Evolutionary conservation across 2,113 vertebrate genomes (phyloP).

Genomic region (Siniperca knerii): DNA sequence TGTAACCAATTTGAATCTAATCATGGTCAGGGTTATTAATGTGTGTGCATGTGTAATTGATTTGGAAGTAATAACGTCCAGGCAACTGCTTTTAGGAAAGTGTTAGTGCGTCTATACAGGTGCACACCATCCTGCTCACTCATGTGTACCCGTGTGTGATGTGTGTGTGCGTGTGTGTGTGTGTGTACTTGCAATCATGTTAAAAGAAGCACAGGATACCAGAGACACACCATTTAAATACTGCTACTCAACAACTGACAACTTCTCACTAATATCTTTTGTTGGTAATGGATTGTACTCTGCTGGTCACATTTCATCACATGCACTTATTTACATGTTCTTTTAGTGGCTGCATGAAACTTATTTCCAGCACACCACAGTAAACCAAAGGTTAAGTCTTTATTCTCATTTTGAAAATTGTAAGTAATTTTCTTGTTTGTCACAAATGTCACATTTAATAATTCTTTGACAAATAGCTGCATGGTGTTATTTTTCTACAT

Average conservation of each 20-base stretch:
- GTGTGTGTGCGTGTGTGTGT: neutral
- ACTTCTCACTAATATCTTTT: neutral
- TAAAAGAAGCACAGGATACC: neutral
- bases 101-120: neutral
- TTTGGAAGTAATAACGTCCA: constrained; percentile 55
- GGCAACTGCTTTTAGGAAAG: constrained; percentile 18
- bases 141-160: neutral
- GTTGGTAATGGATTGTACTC: neutral
- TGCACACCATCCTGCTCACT: neutral
- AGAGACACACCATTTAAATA: neutral
- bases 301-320: constrained; percentile 11
- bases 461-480: neutral
- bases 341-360: neutral
- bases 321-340: neutral
- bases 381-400: neutral
- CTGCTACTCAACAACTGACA: neutral
- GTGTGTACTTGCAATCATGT: neutral
- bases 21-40: constrained; percentile 66
- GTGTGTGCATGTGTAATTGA: constrained; percentile 66
- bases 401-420: neutral
- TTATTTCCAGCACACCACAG: neutral
- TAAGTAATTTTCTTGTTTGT: neutral
- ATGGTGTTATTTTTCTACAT: neutral
- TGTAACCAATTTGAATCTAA: constrained; percentile 77
- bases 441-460: neutral